Percentiles rank a stretch among this genome's conserved stretches.
These are phyloP conservation scores for Mohoua ochrocephala DNA, from an alignment of 2,113 vertebrate genomes.

Conservation along the genomic window DNA sequence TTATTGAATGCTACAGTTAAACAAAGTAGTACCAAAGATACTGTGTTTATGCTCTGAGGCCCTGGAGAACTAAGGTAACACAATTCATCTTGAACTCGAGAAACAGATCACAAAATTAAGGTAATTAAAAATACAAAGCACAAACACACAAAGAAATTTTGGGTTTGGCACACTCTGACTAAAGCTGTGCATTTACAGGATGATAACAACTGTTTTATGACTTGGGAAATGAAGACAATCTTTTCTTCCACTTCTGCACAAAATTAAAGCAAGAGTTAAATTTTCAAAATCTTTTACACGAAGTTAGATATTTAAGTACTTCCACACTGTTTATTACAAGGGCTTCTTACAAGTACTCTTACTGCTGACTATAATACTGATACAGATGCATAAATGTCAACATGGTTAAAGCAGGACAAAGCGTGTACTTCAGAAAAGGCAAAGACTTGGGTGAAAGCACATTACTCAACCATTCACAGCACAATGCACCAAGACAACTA, in stretches of 20 bases:
- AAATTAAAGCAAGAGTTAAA: neutral
- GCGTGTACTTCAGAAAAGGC: neutral
- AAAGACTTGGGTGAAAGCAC: neutral
- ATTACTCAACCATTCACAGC: neutral
- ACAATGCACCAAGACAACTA: neutral
- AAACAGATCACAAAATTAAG: neutral
- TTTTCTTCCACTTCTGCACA: neutral
- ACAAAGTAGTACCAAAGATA: neutral
- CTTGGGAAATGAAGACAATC: neutral
- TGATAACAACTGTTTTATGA: neutral
- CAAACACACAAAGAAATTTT: neutral
- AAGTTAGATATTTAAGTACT: neutral
- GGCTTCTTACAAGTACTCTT: neutral
- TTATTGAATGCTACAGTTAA: neutral
- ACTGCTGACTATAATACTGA: neutral
- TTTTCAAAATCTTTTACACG: neutral
- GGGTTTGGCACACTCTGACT: neutral
- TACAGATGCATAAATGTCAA: neutral
- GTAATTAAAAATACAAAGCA: neutral
- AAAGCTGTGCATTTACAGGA: neutral
- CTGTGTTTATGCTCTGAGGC: neutral
- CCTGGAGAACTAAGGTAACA: neutral
- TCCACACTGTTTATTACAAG: neutral
- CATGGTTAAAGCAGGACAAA: neutral
- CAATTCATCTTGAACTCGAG: neutral